phyloP scores from a whole-genome alignment of 2,797 vertebrate species.

The Rhadinocentrus ornatus region DNA sequence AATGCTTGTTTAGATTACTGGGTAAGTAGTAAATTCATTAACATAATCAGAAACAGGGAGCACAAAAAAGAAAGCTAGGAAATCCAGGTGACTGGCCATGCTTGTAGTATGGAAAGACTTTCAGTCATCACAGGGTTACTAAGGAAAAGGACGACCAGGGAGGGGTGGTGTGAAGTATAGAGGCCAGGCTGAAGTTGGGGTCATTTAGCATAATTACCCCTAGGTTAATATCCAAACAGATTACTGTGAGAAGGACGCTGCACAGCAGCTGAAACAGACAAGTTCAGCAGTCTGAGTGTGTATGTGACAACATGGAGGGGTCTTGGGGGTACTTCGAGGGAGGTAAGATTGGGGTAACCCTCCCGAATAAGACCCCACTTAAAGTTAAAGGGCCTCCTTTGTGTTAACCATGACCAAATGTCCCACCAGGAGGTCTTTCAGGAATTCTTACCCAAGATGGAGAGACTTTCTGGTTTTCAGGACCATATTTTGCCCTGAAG shows the following conservation, averaged over 20 bases:
- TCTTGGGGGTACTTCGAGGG: conserved; percentile 41
- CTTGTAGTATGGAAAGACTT: conserved; percentile 8
- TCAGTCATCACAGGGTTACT: conserved; percentile 16
- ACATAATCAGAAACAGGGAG: neutral
- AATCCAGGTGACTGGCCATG: conserved; percentile 37
- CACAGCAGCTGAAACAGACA: conserved; percentile 25
- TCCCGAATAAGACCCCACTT: conserved; percentile 73
- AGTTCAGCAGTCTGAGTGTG: conserved; percentile 25
- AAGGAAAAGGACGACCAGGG: conserved; percentile 21
- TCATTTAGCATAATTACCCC: conserved; percentile 76
- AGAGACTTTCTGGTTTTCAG: conserved; percentile 57
- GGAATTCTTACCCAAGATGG: conserved; percentile 68
- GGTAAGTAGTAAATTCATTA: neutral
- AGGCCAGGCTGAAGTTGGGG: conserved; percentile 54
- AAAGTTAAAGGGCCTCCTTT: conserved; percentile 77
- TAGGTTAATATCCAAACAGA: conserved; percentile 78
- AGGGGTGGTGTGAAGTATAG: conserved; percentile 11
- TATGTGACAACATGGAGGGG: conserved; percentile 43
- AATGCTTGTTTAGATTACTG: conserved; percentile 10
- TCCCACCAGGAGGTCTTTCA: conserved; percentile 72
- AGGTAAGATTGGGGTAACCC: conserved; percentile 41
- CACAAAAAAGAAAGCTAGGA: conserved; percentile 21
- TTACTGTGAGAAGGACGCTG: conserved; percentile 54
- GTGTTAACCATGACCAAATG: conserved; percentile 69
- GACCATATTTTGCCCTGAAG: conserved; percentile 52